These are phyloP conservation scores for Syrrhaptes paradoxus DNA, from an alignment of 2,113 vertebrate genomes.

Conservation along the genomic window DNA sequence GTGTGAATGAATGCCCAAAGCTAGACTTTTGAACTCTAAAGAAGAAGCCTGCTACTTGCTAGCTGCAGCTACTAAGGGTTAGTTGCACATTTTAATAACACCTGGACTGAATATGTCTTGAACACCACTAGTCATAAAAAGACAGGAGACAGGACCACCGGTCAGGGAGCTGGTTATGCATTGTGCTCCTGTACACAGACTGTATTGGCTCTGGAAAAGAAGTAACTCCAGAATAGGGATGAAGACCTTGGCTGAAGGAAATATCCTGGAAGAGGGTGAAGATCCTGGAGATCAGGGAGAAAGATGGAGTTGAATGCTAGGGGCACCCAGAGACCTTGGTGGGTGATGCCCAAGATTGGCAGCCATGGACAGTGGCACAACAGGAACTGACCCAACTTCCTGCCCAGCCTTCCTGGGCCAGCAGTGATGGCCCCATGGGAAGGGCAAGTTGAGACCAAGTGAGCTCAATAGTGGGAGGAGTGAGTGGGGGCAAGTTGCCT, in stretches of 20 bases:
- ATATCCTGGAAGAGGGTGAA: background rate
- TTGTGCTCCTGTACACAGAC: background rate
- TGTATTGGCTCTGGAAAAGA: background rate
- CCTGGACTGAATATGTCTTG: background rate
- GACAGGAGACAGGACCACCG: background rate
- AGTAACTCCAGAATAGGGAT: background rate
- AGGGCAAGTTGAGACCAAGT: background rate
- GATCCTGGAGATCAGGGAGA: background rate
- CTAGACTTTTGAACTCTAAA: background rate
- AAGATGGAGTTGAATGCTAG: background rate
- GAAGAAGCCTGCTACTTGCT: background rate
- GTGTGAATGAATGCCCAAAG: background rate
- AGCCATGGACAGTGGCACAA: background rate
- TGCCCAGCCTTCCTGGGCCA: background rate
- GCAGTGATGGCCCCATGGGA: rapidly evolving
- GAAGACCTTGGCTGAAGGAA: background rate
- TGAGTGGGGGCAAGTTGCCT: background rate
- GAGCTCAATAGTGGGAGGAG: rapidly evolving
- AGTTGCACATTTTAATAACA: background rate
- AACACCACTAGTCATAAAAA: background rate
- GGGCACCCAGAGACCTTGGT: background rate
- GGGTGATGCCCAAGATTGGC: background rate
- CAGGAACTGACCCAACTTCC: background rate
- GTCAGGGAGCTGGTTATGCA: background rate
- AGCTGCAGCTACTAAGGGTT: background rate